Evolutionary conservation across 1,140 invertebrate genomes (phyloP).

Genomic region (Aphaenogaster rudis): DNA sequence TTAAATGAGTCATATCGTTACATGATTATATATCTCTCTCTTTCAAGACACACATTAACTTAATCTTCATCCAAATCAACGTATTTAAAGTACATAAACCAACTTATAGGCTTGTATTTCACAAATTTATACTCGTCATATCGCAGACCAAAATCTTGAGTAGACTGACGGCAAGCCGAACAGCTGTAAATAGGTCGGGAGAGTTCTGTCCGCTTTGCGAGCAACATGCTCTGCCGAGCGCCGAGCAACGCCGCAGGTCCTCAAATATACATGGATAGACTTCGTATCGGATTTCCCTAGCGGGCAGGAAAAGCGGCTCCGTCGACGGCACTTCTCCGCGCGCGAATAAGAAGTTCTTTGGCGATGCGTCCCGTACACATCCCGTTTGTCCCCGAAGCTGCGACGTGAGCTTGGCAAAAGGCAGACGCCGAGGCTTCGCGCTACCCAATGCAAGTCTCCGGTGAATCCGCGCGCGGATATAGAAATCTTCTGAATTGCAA

Average conservation of each 20-base stretch:
- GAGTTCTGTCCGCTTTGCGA: conserved; percentile 56
- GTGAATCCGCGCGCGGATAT: conserved; percentile 64
- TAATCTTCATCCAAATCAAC: neutral
- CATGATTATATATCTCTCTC: no score
- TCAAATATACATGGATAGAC: conserved; percentile 84
- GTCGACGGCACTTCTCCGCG: conserved; percentile 74
- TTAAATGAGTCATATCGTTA: neutral
- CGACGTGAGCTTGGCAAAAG: conserved; percentile 58
- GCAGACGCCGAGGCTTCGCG: conserved; percentile 28
- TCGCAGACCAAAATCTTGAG: conserved; percentile 34
- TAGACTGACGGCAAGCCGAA: conserved; percentile 25
- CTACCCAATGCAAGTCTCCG: conserved; percentile 67
- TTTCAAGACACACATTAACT: neutral
- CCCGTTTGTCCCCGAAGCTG: conserved; percentile 67
- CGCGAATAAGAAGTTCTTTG: conserved; percentile 76
- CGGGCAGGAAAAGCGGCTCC: conserved; percentile 76
- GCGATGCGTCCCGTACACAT: conserved; percentile 65
- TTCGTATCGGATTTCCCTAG: conserved; percentile 84
- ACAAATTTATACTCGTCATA: neutral
- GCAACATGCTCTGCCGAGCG: conserved; percentile 19
- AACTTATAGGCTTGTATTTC: neutral
- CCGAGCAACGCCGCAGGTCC: conserved; percentile 58
- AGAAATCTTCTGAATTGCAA: conserved; percentile 75
- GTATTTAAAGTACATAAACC: neutral
- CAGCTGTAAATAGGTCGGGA: conserved; percentile 60